A percentile compares a stretch with the other conserved stretches of the same genome.
These are phyloP conservation scores for Galerucella nymphaeae DNA, from an alignment of 2,888 invertebrate species.

Conservation along the genomic window DNA sequence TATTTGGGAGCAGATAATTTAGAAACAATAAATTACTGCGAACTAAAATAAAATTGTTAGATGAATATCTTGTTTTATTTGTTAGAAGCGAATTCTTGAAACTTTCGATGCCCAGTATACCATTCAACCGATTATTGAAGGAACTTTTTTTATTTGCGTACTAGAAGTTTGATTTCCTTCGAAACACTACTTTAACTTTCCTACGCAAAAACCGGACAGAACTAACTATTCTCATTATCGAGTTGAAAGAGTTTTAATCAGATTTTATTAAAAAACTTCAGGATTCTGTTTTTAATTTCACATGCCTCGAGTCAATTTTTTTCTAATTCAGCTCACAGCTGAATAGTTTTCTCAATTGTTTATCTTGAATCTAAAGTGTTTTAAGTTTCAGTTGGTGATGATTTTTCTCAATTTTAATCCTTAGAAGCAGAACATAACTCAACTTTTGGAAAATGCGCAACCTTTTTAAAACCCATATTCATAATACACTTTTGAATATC, in stretches of 20 bases:
- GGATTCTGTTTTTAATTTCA: constrained; percentile 39
- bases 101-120: background rate
- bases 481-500: no score
- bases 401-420: no score
- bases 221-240: constrained; percentile 40
- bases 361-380: constrained; percentile 30
- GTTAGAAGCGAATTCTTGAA: background rate
- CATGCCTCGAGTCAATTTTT: constrained; percentile 29
- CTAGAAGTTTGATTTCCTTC: constrained; percentile 12
- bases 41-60: background rate
- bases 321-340: background rate
- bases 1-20: no score
- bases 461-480: no score
- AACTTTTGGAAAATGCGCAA: no score
- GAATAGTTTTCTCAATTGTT: constrained; percentile 35
- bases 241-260: constrained; percentile 38
- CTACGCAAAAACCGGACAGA: constrained; percentile 22
- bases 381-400: background rate
- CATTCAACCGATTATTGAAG: background rate
- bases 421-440: no score
- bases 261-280: constrained; percentile 41
- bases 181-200: constrained; percentile 3
- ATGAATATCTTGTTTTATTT: background rate
- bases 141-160: constrained; percentile 28
- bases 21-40: background rate